Base-by-base conservation (phyloP, 2,888 invertebrate species). In the Orgyia antiqua region DNA sequence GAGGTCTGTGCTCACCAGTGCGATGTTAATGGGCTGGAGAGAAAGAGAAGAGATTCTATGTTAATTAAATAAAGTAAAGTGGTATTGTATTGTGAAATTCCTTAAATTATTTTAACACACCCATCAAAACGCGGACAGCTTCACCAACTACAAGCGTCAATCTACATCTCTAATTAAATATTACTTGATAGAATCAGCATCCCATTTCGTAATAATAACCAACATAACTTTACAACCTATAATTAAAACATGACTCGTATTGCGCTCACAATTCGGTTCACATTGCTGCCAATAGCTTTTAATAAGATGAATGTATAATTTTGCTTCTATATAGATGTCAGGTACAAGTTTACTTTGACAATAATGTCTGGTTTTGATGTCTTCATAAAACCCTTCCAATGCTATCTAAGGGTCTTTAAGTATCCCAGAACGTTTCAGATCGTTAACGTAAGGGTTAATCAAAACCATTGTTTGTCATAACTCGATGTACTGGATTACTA, bases 301-400 rank as follows among this genome's bases (percentile, higher is more conserved):
- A 4, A 5, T 7, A 1, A 24, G 11, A n/a, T 10, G 11, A 6
- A 39, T 26, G 7, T 7, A 3, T 30, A 47, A 50, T 31, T 40
- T 50, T 42, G 56, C 42, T 32, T 24, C 45, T 26, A 17, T 65
- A 61, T 56, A 54, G 52, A 60, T 62, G 68, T 68, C 74, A 75
- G 74, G 68, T 70, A 61, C 53, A 58, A 62, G 56, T 58, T 53
- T 58, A 56, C 62, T 65, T 54, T 59, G 60, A 64, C 66, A 63
- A 58, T 65, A 58, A 53, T 46, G 33, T 62, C 70, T 70, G 73
- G 60, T 63, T 68, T 65, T 73, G 76, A 76, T 75, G 67, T 58
- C 68, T 61, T 59, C 55, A 65, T 70, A 63, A 63, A 75, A 68
- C 68, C 72, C 64, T 60, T 59, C 50, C 43, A 40, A 45, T 47